Evolutionary conservation across 2,113 vertebrate species (phyloP).

Genomic region (pig (Sus scrofa)): DNA sequence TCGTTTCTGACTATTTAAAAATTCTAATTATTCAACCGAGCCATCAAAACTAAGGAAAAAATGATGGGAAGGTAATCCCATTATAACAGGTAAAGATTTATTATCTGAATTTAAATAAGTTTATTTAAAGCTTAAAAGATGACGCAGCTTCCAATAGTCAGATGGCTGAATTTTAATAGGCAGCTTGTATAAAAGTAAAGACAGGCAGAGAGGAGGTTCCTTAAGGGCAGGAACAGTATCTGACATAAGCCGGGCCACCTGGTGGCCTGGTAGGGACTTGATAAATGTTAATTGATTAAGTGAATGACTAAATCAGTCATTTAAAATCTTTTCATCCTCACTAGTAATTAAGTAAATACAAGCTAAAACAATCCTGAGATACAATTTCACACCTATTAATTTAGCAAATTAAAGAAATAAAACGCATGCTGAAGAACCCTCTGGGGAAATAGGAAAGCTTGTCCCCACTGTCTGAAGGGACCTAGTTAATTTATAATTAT

Average conservation of each 20-base stretch:
- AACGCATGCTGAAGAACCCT: not conserved
- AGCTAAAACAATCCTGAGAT: constrained; percentile 27
- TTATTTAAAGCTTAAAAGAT: constrained; percentile 24
- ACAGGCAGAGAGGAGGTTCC: not conserved
- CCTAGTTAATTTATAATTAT: not conserved
- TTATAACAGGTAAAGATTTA: constrained; percentile 13
- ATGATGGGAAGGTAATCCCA: not conserved
- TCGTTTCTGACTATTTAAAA: constrained; percentile 39
- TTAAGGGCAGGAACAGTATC: not conserved
- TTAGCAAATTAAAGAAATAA: constrained; percentile 52
- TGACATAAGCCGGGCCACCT: not conserved
- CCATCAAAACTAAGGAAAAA: constrained; percentile 36
- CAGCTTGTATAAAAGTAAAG: not conserved
- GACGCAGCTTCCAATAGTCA: not conserved
- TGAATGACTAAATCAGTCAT: constrained; percentile 6
- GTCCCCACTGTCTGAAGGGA: not conserved
- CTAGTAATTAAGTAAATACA: constrained; percentile 41
- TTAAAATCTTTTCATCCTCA: constrained; percentile 15
- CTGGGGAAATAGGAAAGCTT: not conserved
- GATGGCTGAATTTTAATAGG: not conserved
- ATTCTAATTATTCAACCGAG: constrained; percentile 42
- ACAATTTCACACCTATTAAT: constrained; percentile 28
- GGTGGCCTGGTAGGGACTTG: not conserved
- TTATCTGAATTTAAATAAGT: constrained; percentile 16
- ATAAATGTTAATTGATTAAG: constrained; percentile 36